Base-by-base conservation (phyloP, 2,888 invertebrate genomes). In the Tenthredo livida region DNA sequence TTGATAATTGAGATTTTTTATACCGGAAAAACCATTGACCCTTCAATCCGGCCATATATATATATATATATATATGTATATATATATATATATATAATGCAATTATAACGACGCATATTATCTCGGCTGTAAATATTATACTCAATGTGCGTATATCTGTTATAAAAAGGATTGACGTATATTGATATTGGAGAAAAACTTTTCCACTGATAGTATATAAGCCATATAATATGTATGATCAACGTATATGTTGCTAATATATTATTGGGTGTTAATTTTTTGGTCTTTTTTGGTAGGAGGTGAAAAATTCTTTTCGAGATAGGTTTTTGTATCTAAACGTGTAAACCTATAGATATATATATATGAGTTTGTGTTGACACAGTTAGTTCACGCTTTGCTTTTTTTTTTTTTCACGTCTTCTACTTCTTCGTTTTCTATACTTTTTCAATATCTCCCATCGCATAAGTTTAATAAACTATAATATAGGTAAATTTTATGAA, bases 61-160 rank as follows among this genome's bases (percentile, higher is more conserved):
- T 29, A 29, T 29, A 29, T 29, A 29, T 29, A 0, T 37, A 65
- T n/a, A n/a, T n/a, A n/a, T n/a, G n/a, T n/a, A n/a, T n/a, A 25
- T 25, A 12, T 33, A 25, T 29, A 29, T 29, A 29, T 29, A 29
- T 29, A 29, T 29, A 0, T 37, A 65, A 67, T 67, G 25, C 25
- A 61, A 61, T 25, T 61, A 67, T 67, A 67, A 67, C 33, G 33
- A 67, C 67, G 67, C 29, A 67, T 67, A 67, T 67, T 67, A 61
- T 25, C 61, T 67, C 17, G 67, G 33, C 1, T 33, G 67, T 67
- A 29, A 33, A 67, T 33, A 67, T 67, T 2, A 67, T 67, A 33
- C 25, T 6, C 33, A 2, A 33, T 12, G 7, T 47, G 47, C 15
- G 33, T 67, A 33, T 67, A 67, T 67, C 15, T 7, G 2, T 67